These are phyloP conservation scores for Lanius collurio DNA, from an alignment of 2,113 vertebrate genomes.

Conservation along the genomic window DNA sequence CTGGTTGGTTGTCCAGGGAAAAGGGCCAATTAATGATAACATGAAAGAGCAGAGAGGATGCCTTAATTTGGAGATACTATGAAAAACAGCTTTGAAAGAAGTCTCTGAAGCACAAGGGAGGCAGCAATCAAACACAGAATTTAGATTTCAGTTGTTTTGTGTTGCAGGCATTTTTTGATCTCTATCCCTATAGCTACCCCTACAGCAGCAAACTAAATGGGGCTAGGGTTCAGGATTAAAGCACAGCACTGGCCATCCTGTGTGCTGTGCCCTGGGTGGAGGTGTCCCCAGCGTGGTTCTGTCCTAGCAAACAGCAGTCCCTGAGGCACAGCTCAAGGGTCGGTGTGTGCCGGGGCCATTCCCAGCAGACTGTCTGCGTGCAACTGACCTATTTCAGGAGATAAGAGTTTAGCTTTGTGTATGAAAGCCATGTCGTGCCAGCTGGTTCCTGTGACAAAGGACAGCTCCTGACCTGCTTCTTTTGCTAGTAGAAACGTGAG, in stretches of 20 bases:
- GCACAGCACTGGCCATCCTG: not conserved
- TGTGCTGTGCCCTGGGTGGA: not conserved
- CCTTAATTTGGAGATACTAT: not conserved
- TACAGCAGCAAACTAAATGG: not conserved
- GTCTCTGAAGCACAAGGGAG: not conserved
- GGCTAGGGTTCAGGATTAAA: not conserved
- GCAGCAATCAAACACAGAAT: not conserved
- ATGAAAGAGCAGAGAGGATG: not conserved
- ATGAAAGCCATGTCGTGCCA: not conserved
- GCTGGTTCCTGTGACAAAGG: not conserved
- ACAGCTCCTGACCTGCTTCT: slow-evolving; percentile 19
- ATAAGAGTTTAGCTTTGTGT: not conserved
- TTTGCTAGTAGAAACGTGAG: not conserved
- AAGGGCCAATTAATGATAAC: not conserved
- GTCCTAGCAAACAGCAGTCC: not conserved
- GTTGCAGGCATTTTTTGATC: not conserved
- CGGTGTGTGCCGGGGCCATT: accelerated
- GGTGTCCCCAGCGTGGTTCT: not conserved
- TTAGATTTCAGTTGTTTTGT: not conserved
- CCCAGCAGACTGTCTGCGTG: not conserved
- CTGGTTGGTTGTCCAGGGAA: not conserved
- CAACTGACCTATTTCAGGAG: not conserved
- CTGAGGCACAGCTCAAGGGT: not conserved
- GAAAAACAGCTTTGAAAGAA: not conserved
- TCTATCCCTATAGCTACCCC: not conserved